phyloP scores from a whole-genome alignment of 2,888 invertebrate genomes.

The Caenorhabditis angaria region DNA sequence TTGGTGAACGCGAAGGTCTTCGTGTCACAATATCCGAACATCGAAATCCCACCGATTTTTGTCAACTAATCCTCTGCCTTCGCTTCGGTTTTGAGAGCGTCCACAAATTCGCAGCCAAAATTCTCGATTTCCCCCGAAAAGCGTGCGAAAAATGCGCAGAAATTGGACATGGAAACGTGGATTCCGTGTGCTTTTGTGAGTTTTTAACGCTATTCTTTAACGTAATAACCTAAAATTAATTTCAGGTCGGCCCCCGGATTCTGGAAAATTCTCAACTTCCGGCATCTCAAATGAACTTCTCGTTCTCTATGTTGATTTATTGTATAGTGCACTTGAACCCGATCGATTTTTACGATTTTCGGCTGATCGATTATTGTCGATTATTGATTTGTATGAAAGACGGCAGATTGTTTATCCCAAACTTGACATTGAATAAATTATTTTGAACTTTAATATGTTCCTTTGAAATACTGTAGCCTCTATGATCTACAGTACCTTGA shows the following conservation, averaged over 20 bases:
- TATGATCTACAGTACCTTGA: too few relatives aligned
- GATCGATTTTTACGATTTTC: conserved; percentile 29
- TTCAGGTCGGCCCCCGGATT: conserved; percentile 19
- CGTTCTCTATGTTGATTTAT: conserved; percentile 29
- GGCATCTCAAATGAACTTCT: conserved; percentile 13
- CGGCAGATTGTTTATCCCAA: not conserved
- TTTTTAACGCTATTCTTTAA: not conserved
- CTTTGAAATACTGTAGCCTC: too few relatives aligned
- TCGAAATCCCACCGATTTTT: conserved; percentile 22
- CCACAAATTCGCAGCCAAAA: not conserved
- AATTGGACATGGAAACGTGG: conserved; percentile 13
- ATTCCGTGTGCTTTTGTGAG: conserved; percentile 32
- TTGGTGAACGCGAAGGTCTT: conserved; percentile 29
- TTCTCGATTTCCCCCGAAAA: not conserved
- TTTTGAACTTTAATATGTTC: too few relatives aligned
- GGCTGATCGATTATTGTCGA: conserved; percentile 27
- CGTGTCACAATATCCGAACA: conserved; percentile 27
- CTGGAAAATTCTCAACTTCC: conserved; percentile 16
- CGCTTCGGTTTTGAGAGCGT: conserved; percentile 28
- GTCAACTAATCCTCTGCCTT: conserved; percentile 19
- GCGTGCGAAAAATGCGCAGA: conserved; percentile 10
- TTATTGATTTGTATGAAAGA: conserved; percentile 21
- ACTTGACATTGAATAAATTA: not conserved
- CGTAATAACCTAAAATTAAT: not conserved
- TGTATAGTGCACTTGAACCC: conserved; percentile 36